Evolutionary conservation across 2,888 invertebrate genomes (phyloP).

Genomic region (Caenorhabditis sp.): DNA sequence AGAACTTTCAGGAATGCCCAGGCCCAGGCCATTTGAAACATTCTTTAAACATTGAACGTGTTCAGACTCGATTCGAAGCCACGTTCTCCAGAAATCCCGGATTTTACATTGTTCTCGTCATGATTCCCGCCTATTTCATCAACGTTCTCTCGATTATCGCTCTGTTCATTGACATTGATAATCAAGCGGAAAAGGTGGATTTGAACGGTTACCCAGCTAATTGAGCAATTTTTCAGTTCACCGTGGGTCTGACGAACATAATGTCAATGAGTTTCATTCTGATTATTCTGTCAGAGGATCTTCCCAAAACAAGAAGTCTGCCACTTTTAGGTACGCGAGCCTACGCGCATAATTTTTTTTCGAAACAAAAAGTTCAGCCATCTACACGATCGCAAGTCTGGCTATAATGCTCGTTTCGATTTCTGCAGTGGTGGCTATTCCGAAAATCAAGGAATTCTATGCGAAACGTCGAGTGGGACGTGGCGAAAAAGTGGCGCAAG

Average conservation of each 20-base stretch:
- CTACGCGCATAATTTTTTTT: too few species aligned
- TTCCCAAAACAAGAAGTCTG: constrained; percentile 56
- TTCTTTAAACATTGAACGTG: background rate
- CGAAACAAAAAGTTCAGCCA: too few species aligned
- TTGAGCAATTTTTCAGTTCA: constrained; percentile 16
- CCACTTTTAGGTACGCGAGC: constrained; percentile 56
- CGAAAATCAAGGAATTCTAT: constrained; percentile 12
- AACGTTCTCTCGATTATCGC: constrained; percentile 48
- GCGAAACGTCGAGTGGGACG: constrained; percentile 13
- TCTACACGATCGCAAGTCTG: constrained; percentile 36
- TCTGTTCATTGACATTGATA: constrained; percentile 29
- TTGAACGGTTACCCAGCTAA: background rate
- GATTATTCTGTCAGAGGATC: constrained; percentile 50
- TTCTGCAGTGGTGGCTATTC: constrained; percentile 15
- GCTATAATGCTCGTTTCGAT: constrained; percentile 24
- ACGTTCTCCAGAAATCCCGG: constrained; percentile 43
- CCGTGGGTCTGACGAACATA: constrained; percentile 51
- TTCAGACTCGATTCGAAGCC: constrained; percentile 27
- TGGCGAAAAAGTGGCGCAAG: constrained; percentile 31
- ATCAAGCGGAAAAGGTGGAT: constrained; percentile 14
- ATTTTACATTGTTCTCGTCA: constrained; percentile 49
- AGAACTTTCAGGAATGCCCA: too few species aligned
- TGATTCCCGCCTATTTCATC: constrained; percentile 51
- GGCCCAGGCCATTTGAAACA: too few species aligned
- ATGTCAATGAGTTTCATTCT: constrained; percentile 61